Conservation (phyloP, 1,140 invertebrate genomes). For the Sogatella furcifera region DNA sequence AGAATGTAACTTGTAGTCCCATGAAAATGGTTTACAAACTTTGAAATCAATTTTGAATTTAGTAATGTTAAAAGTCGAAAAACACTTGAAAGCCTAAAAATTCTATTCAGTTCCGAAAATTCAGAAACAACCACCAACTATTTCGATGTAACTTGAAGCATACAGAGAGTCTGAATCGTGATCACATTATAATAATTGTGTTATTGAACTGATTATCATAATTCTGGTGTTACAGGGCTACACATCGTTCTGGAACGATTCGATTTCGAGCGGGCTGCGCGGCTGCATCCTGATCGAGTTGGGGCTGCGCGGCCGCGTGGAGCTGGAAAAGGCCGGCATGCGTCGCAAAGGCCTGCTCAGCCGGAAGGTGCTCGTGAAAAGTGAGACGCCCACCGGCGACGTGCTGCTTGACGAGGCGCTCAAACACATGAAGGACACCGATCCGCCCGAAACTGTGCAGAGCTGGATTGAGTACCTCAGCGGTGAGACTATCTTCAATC, state of each 20-base stretch:
- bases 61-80: too few relatives aligned
- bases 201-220: too few relatives aligned
- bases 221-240: constrained; percentile 71
- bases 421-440: constrained; percentile 96
- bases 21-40: too few relatives aligned
- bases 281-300: constrained; percentile 98
- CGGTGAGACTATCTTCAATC: constrained; percentile 47
- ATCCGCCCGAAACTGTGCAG: constrained; percentile 93
- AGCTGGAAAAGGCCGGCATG: constrained; percentile 95
- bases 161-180: too few relatives aligned
- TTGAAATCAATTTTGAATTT: too few relatives aligned
- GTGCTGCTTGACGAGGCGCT: constrained; percentile 96
- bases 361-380: constrained; percentile 68
- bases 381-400: constrained; percentile 91
- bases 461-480: constrained; percentile 99
- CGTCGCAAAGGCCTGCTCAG: constrained; percentile 79
- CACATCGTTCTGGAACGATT: constrained; percentile 99
- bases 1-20: too few relatives aligned
- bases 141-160: too few relatives aligned
- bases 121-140: too few relatives aligned
- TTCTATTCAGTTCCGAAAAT: too few relatives aligned
- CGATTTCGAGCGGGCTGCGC: constrained; percentile 95
- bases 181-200: too few relatives aligned
- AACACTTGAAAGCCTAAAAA: too few relatives aligned
- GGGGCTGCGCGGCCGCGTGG: constrained; percentile 84